These are phyloP conservation scores for Campylomormyrus tamandua DNA, from an alignment of 2,113 vertebrate genomes.

Conservation along the genomic window DNA sequence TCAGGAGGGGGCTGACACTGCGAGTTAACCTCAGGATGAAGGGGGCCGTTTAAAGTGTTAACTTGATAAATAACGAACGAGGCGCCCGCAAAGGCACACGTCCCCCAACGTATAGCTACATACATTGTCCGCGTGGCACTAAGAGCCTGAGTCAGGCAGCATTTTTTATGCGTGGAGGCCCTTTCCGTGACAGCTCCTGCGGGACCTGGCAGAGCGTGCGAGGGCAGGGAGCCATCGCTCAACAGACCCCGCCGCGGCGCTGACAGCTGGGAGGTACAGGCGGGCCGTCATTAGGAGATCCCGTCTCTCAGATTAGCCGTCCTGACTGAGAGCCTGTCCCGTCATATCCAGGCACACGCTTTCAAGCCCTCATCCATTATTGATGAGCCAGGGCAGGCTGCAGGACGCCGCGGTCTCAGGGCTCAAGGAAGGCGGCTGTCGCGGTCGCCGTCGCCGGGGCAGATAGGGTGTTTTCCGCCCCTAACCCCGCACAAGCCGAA, in stretches of 20 bases:
- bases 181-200: not conserved
- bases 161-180: not conserved
- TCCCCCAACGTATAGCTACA: not conserved
- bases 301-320: constrained; percentile 31
- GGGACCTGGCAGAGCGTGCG: constrained; percentile 25
- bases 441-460: not conserved
- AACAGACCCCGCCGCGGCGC: constrained; percentile 25
- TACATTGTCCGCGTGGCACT: not conserved
- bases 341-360: constrained; percentile 27
- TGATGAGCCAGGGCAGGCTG: constrained; percentile 10
- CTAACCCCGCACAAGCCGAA: not conserved
- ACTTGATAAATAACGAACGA: not conserved
- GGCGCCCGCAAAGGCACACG: not conserved
- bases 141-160: not conserved
- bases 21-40: not conserved
- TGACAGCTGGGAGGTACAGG: constrained; percentile 23
- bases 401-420: not conserved
- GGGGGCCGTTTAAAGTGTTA: not conserved
- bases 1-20: not conserved
- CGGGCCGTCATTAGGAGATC: constrained; percentile 34
- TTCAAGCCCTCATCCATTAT: constrained; percentile 23
- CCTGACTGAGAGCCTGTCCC: constrained; percentile 25
- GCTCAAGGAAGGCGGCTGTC: not conserved
- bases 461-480: not conserved
- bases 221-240: constrained; percentile 39